Base-by-base conservation (phyloP, 2,113 vertebrate genomes). In the Pyxicephalus adspersus region DNA sequence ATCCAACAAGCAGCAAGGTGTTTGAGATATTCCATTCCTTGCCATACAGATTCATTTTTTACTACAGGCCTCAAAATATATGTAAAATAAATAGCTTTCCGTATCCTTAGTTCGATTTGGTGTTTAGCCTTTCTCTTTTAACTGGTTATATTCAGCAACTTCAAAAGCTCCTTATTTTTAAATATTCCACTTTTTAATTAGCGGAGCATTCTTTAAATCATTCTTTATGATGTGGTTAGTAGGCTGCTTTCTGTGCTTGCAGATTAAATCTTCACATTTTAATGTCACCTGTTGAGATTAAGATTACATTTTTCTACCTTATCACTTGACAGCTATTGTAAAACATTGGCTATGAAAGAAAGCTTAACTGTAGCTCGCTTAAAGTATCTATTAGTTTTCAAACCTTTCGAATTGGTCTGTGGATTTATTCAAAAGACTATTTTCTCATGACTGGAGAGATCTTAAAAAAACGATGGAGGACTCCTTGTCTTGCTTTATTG, bases 351-450 rank as follows among this genome's bases (percentile, higher is more conserved):
- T 76, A 31, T 1, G 57, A 23, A 4, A 79, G 20, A 60, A 84
- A 19, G 45, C 74, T 82, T 4, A 50, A 66, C 0, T 0, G 64
- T 84, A 28, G 31, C 5, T 52, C 26, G 70, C 82, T 71, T 83
- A 84, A 85, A 45, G 80, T 83, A 86, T 77, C 77, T 23, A 15
- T 77, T 77, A 25, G 78, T 66, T 77, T 78, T 83, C 83, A n/a
- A 54, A 34, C 23, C 63, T 80, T 73, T 19, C n/a, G 76, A 87
- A 83, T 0, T 75, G 57, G 75, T 76, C 67, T 9, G 77, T 71
- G 60, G 75, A 79, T 81, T 66, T 64, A 84, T 61, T 83, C 81
- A 63, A 0, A 72, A 50, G 22, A 57, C 78, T 64, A 18, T 85
- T 85, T 84, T 50, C 83, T 83, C 31, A 34, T 83, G 51, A 73